These are phyloP conservation scores for Chloroceryle aenea DNA, from an alignment of 2,113 vertebrate species.

Conservation along the genomic window DNA sequence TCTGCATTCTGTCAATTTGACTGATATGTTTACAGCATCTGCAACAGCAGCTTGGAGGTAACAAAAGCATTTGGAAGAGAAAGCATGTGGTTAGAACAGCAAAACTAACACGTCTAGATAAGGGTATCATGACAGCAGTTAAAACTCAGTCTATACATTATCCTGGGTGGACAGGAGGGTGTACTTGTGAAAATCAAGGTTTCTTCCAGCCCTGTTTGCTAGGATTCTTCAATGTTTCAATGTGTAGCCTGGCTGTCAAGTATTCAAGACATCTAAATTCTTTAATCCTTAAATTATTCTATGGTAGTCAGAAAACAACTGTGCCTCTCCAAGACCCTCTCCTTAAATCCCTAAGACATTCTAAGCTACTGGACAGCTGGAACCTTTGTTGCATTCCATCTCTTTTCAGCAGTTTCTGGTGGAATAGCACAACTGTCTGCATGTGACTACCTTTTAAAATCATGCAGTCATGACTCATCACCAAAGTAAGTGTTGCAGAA, in stretches of 20 bases:
- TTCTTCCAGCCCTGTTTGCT: not conserved
- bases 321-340: not conserved
- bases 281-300: not conserved
- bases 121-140: not conserved
- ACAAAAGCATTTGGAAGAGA: not conserved
- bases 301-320: not conserved
- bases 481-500: not conserved
- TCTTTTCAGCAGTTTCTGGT: not conserved
- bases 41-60: not conserved
- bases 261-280: not conserved
- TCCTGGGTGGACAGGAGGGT: not conserved
- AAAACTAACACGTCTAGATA: not conserved
- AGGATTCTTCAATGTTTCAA: not conserved
- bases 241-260: not conserved
- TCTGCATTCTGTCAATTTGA: constrained; percentile 7
- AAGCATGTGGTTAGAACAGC: not conserved
- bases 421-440: not conserved
- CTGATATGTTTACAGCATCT: constrained; percentile 8
- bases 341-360: not conserved
- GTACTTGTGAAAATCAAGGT: no score
- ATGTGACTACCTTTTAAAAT: constrained; percentile 53
- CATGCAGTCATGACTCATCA: constrained; percentile 55
- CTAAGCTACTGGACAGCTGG: not conserved
- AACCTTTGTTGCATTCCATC: not conserved
- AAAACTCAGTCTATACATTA: not conserved